Base-by-base conservation (phyloP, 2,888 invertebrate genomes). In the Dorcus parallelipipedus region DNA sequence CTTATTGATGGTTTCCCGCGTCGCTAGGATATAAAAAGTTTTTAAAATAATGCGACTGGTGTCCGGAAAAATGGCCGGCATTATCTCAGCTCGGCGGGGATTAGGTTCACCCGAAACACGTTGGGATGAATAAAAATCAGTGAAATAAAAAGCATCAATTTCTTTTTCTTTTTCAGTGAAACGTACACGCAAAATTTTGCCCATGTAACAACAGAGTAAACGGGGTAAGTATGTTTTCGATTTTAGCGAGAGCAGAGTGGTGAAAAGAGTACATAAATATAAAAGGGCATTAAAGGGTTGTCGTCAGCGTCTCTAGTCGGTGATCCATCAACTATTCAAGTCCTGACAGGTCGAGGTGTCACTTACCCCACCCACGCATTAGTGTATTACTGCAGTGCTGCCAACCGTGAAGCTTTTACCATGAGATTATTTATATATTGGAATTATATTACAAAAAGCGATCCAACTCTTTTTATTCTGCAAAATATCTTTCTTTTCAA, bases 21-120 rank as follows among this genome's bases (percentile, higher is more conserved):
- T 69, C 69, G 69, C 67, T 61, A 62, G 70, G 74, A 75, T 75
- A 76, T 76, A 77, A 77, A 77, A 77, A 76, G 68, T 77, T 77
- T 77, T 77, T 75, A 76, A 77, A 77, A 76, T 77, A 77, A 77
- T 77, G 75, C 76, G 71, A 69, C 70, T 72, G 74, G 75, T 74
- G 76, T 75, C 73, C 69, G 71, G 76, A 76, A 76, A 76, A 76
- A 77, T 77, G 74, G 75, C 72, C 65, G 71, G 73, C 75, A 76
- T 76, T 77, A 76, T 76, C 75, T 75, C 69, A 70, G 72, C 75
- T 72, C 74, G 71, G 67, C 71, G 75, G 73, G 75, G 75, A 76
- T 76, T 74, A 73, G 64, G 67, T 60, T 64, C 63, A 63, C 63
- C 64, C 56, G 65, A 61, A 66, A 65, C 60, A 51, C 57, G 58